Base-by-base conservation (phyloP, 2,113 vertebrate genomes). In the Pseudopodoces humilis region DNA sequence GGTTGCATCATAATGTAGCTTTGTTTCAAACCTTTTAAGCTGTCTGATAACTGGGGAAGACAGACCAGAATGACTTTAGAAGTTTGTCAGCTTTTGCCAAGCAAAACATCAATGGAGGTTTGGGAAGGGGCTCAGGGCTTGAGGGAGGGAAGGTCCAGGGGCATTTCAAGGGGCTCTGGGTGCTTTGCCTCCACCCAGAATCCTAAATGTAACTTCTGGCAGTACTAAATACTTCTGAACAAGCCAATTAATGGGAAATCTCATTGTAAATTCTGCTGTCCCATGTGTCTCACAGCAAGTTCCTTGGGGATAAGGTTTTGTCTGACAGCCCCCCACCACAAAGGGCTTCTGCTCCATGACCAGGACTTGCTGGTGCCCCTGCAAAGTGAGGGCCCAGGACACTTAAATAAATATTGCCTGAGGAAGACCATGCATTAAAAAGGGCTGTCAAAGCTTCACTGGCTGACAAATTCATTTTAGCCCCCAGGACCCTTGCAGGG, bases 11-110 rank as follows among this genome's bases (percentile, higher is more conserved):
- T 91, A 91, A 90, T 82, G 78, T 80, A 90, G 94, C 85, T 97
- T 92, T 95, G 95, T 94, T 95, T 92, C 85, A 78, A 88, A 70
- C 90, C 93, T 95, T 96, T 97, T 95, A 96, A 90, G 86, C 72
- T 93, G 83, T 88, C 96, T 92, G 58, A 88, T 79, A 79, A 71
- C 21, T 76, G 94, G 83, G 79, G 67, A 90, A 95, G 41, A 88
- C 90, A 97, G 79, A 47, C 16, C 90, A 96, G 79, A 27, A 20
- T 1, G 53, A 86, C 77, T 89, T 87, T 49, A 79, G 94, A 93
- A 95, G 88, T 96, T 92, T 94, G n/a, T 75, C 94, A 83, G 53
- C 8, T 1, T 96, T 96, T 77, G 2, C 95, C 93, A 93, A 92
- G 90, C 78, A 96, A 94, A 96, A 55, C 88, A 79, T n/a, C 6